Evolutionary conservation across 2,113 vertebrate species (phyloP), one percentile per base, ranked within the genome.

Genomic region (Plestiodon gilberti): DNA sequence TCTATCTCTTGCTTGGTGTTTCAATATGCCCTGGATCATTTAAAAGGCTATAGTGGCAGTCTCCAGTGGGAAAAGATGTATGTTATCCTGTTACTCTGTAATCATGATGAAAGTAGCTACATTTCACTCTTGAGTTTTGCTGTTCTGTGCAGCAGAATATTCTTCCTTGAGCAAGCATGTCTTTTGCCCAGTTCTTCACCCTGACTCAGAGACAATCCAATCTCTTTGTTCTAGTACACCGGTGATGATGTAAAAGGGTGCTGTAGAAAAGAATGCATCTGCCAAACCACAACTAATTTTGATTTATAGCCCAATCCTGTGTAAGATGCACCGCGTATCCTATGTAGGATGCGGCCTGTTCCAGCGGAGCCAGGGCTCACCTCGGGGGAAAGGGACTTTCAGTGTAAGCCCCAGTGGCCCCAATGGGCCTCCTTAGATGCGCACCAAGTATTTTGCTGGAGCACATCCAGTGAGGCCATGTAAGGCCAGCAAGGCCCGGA

Each of bases 111-210:
- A 10, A 69, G 82, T 23, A 70, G 52, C 7, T 81, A 30, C 1
- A 88, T 87, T 91, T 86, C 40, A 88, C 33, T 77, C 75, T 22
- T 0, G 7, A 80, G 82, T 80, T 59, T 65, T 64, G 61, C 79
- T 17, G 20, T 55, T 84, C 76, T 75, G 20, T 80, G 20, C 13
- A 17, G 55, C 33, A 82, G 0, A 6, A 22, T 35, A n/a, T 67
- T 38, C 48, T 20, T 23, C 64, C 59, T 78, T 10, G 76, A 80
- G 1, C 62, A 1, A 84, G 33, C 82, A 59, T 43, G 11, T 55
- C 40, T 73, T 61, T 61, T 8, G 3, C 4, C 1, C 15, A 25
- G 79, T 87, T 70, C 8, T 25, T 62, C 8, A 52, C 22, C 87
- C 71, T 33, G 71, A 1, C 6, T 35, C 48, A 82, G 8, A 11